These are phyloP conservation scores for Tringa solitaria DNA, from an alignment of 2,113 vertebrate species.

Conservation along the genomic window DNA sequence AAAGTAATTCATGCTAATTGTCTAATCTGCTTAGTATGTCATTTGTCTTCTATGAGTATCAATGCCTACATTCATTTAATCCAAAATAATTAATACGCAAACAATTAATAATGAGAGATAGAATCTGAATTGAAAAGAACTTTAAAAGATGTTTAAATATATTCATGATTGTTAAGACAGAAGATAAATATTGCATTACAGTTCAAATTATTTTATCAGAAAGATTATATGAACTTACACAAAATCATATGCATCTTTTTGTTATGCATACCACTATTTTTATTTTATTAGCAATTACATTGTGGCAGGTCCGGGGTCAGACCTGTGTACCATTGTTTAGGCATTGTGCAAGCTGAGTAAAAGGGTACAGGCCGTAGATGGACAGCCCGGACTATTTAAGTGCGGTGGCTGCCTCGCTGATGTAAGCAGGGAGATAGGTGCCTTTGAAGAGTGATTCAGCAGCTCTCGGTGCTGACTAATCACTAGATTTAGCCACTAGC, in stretches of 20 bases:
- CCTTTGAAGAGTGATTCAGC: slow-evolving; percentile 71
- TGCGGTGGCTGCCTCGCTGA: slow-evolving; percentile 35
- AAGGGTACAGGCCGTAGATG: background rate
- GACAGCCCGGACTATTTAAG: background rate
- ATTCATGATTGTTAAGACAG: background rate
- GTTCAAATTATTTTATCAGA: background rate
- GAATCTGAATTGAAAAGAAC: background rate
- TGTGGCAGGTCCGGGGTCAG: background rate
- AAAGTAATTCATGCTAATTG: slow-evolving; percentile 46
- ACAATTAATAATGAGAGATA: slow-evolving; percentile 2
- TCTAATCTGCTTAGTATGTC: background rate
- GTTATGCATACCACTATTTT: background rate
- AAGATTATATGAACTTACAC: background rate
- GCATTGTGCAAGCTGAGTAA: background rate
- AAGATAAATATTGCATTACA: background rate
- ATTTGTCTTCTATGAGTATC: slow-evolving; percentile 31
- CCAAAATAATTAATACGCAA: slow-evolving; percentile 36
- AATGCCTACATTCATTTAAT: slow-evolving; percentile 25
- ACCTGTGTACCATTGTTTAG: rapidly evolving
- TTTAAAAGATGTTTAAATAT: background rate
- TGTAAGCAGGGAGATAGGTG: slow-evolving; percentile 66
- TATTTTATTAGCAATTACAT: background rate
- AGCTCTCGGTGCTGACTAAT: slow-evolving; percentile 66
- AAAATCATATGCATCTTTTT: background rate
- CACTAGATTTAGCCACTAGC: slow-evolving; percentile 65